Evolutionary conservation across 1,140 invertebrate species (phyloP), one percentile per base, ranked within the genome.

Genomic region (Teleogryllus occipitalis): DNA sequence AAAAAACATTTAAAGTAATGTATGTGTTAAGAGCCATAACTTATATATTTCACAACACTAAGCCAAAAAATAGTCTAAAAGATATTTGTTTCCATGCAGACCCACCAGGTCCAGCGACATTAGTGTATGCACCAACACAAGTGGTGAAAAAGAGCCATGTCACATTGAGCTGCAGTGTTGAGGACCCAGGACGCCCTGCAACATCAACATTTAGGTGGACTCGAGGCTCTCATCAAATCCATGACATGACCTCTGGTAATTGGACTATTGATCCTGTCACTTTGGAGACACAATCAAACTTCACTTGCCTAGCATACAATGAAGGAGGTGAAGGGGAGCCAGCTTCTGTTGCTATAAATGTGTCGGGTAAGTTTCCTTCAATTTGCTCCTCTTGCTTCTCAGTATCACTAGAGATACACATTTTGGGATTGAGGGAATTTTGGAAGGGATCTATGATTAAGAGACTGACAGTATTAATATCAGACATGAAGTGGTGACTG

Each of bases 231-330:
- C 90, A 93, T 76, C 87, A 91, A 4, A 88, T 96, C 18, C 88
- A 90, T 74, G 93, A 95, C 82, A 90, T 94, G 75, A 91, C 92
- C 49, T 89, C 92, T 12, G 88, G 91, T 75, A 91, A 92, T 81
- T 93, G 92, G 89, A 93, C 91, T 48, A 93, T 96, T 77, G 91
- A 93, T 76, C 92, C 93, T 0, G 94, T 95, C 8, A 92, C 92
- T 39, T 86, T 97, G 49, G 93, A 95, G 84, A 94, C 93, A 47
- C 89, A 93, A 74, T 93, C 93, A 81, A 96, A 96, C 87, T 96
- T 96, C 87, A 94, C 94, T 0, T 97, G 96, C 84, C 89, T 92
- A 79, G 95, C 94, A 0, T 89, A 91, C 83, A 97, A 96, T 85
- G 90, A 92, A 39, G 95, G 94, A 7, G 95, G 95, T 0, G 90